A percentile compares a stretch with the other conserved stretches of the same genome.
These are phyloP conservation scores for Aspidoscelis tigris DNA, from an alignment of 2,113 vertebrate genomes.

Conservation along the genomic window DNA sequence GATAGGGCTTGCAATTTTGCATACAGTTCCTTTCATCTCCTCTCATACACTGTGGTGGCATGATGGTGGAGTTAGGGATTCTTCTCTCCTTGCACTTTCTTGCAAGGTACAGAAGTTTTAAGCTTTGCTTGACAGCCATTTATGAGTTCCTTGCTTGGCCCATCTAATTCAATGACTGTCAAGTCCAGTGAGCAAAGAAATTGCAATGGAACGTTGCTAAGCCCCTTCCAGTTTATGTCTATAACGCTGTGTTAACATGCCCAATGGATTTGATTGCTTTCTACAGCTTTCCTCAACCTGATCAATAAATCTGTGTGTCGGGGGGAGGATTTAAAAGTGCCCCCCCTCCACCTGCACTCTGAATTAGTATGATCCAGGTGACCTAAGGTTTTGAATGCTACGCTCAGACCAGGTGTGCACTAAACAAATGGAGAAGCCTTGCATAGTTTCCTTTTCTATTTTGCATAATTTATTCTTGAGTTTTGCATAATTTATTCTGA, in stretches of 20 bases:
- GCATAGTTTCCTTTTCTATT: background rate
- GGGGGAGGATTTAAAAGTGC: background rate
- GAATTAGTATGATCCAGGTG: background rate
- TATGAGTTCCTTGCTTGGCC: background rate
- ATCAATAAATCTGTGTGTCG: background rate
- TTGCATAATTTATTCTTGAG: background rate
- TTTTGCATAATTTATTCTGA: conserved; percentile 13
- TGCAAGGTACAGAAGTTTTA: too few species aligned
- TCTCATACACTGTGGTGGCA: too few species aligned
- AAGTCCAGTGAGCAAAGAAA: background rate
- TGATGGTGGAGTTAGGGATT: too few species aligned
- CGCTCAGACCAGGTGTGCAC: background rate
- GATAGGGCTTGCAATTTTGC: too few species aligned
- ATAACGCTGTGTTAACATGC: background rate
- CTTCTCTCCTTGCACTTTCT: too few species aligned
- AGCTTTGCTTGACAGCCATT: too few species aligned
- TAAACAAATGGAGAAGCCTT: background rate
- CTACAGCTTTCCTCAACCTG: too few species aligned
- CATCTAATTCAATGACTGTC: background rate
- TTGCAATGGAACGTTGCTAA: background rate
- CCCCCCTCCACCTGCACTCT: background rate
- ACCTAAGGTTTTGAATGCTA: too few species aligned
- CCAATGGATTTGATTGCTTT: background rate
- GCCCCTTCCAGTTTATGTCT: background rate
- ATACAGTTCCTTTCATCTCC: too few species aligned